Evolutionary conservation across 2,888 invertebrate genomes (phyloP), one percentile per base, ranked within the genome.

Genomic region (Myopa testacea): DNA sequence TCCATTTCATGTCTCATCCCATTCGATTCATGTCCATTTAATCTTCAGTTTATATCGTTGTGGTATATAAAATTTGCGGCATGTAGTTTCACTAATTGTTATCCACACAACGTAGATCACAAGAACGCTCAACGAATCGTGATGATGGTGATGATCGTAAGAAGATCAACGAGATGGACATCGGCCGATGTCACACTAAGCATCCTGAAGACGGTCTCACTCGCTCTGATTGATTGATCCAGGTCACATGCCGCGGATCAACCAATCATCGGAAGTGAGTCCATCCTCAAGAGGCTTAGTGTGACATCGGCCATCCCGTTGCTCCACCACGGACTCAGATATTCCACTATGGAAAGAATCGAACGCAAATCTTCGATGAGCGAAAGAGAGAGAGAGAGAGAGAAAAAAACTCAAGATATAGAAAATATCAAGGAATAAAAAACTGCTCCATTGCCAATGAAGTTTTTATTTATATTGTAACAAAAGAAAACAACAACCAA

Each of bases 1-100:
- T 1, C 55, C 5, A 10, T 12, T n/a, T 14, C 55, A 5, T 55
- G 10, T 16, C 55, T 1, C 55, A 4, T n/a, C 10, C 26, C 50
- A 16, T 69, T 19, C n/a, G 50, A 19, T 50, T 12, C 7, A 2
- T 14, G 3, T 45, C 50, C n/a, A 19, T 45, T n/a, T 4, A 12
- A 19, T 5, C 16, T 3, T 72, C 40, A 14, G 12, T 40, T 62
- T n/a, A 12, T 73, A 45, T 19, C 40, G 60, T 45, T 60, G 62
- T 60, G 73, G 67, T 37, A 38, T 8, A 40, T 40, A 75, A 69
- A 75, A 75, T 75, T 55, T 75, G 75, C 58, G 75, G 75, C 75
- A 75, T 75, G 75, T 75, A 68, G 75, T 69, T 75, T 68, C 75
- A 38, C 75, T 75, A 75, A 75, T 75, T 75, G 75, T 75, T 69